Evolutionary conservation across 2,888 invertebrate genomes (phyloP), one percentile per base, ranked within the genome.

Genomic region (Leucozona laternaria): DNA sequence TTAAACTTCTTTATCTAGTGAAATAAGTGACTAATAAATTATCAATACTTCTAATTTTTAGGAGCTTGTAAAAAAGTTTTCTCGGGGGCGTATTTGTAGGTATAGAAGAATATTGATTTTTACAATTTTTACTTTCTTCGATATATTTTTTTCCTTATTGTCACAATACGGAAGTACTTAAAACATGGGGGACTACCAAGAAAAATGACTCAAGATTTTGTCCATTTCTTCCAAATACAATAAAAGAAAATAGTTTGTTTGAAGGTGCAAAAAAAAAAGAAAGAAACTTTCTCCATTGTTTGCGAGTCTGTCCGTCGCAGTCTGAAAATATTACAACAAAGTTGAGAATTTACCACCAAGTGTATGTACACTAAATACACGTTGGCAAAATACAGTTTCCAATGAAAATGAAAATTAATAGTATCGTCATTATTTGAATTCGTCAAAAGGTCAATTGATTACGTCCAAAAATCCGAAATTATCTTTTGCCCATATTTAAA

Each of bases 241-340:
- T 17, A 25, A 10, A 40, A 62, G 15, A 43, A 62, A 40, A 25
- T 1, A 17, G 11, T 37, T 60, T 57, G 10, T 43, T 25, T 43
- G 25, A 25, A 22, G 25, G 5, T 25, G 25, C 11, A 45, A 17
- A 11, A 17, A 17, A n/a, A 43, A n/a, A 43, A 11, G 17, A 45
- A 17, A n/a, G 62, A 25, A 31, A 64, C 43, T 64, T 64, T 64
- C 64, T 64, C 64, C 64, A 64, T 64, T 64, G 28, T 43, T 43
- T 64, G 28, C 28, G 28, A 45, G 28, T 28, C 17, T 25, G 64
- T 43, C 43, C 8, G 22, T 45, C 11, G n/a, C 22, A 60, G 40
- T 45, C 13, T 64, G 28, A 64, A 64, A 45, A 28, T 62, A 62
- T 43, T 64, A 45, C 64, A 64, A 64, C 64, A 45, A 43, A 45